Evolutionary conservation across 1,140 invertebrate genomes (phyloP).

Genomic region (Drosophila ercepeae): DNA sequence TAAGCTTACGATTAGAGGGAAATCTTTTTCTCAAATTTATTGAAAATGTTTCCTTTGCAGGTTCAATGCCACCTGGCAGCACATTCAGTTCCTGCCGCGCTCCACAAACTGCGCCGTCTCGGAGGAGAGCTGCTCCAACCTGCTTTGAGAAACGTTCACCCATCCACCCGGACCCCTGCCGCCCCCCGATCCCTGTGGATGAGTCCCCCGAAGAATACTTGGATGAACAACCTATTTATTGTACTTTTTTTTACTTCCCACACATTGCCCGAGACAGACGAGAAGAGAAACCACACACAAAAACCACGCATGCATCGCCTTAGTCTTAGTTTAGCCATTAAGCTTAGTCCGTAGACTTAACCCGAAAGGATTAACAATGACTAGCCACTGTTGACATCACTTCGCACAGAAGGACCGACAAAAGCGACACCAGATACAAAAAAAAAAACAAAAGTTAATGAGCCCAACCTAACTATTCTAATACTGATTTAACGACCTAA

Average conservation of each 20-base stretch:
- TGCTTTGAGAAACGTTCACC: slow-evolving; percentile 55
- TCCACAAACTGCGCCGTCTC: slow-evolving; percentile 71
- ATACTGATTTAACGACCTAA: neutral
- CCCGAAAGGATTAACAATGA: slow-evolving; percentile 27
- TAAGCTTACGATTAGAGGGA: slow-evolving; percentile 20
- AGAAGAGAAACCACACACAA: slow-evolving; percentile 8
- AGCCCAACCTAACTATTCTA: neutral
- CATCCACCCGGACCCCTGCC: slow-evolving; percentile 16
- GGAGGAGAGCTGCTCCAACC: slow-evolving; percentile 67
- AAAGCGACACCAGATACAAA: neutral
- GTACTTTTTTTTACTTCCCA: slow-evolving; percentile 67
- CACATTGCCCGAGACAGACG: slow-evolving; percentile 21
- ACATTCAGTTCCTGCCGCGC: slow-evolving; percentile 77
- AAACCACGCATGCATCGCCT: slow-evolving; percentile 14
- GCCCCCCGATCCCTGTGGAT: slow-evolving; percentile 35
- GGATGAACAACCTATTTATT: slow-evolving; percentile 64
- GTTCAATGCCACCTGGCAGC: slow-evolving; percentile 82
- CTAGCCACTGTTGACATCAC: slow-evolving; percentile 48
- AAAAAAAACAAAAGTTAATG: neutral
- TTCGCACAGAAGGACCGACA: slow-evolving; percentile 6
- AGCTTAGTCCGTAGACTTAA: slow-evolving; percentile 26
- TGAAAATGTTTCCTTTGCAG: slow-evolving; percentile 47
- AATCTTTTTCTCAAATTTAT: neutral
- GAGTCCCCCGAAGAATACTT: slow-evolving; percentile 6
- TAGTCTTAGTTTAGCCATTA: slow-evolving; percentile 35